These are phyloP conservation scores for Dryobates pubescens DNA, from an alignment of 2,797 vertebrate genomes.

Conservation along the genomic window DNA sequence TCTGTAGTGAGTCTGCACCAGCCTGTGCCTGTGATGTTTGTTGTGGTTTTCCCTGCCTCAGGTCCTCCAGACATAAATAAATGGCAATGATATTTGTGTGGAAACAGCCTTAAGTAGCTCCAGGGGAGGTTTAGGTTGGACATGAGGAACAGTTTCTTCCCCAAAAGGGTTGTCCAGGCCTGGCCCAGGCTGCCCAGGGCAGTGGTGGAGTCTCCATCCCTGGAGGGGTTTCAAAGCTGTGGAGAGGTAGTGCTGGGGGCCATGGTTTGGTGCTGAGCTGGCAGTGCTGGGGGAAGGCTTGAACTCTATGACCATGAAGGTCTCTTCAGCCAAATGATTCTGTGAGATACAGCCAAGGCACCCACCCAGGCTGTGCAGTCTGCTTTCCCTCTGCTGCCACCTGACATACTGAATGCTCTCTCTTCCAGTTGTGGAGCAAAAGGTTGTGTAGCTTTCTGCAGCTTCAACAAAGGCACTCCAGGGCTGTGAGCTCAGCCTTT, in stretches of 20 bases:
- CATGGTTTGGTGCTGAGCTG: neutral
- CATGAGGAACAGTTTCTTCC: neutral
- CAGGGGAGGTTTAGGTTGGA: neutral
- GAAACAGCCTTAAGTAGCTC: neutral
- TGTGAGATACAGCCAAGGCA: neutral
- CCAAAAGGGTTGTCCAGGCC: neutral
- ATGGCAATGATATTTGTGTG: neutral
- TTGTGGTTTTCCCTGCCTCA: neutral
- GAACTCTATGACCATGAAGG: neutral
- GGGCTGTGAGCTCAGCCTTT: neutral
- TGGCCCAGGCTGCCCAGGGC: neutral
- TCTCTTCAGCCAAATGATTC: neutral
- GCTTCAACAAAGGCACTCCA: neutral
- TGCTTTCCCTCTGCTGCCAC: neutral
- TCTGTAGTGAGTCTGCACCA: neutral
- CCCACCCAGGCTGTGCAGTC: no score
- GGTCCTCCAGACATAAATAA: neutral
- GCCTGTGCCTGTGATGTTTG: neutral
- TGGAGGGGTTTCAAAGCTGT: neutral
- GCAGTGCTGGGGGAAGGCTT: neutral
- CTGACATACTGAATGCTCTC: neutral
- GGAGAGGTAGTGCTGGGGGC: neutral
- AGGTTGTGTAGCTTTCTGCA: neutral
- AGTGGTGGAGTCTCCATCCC: neutral
- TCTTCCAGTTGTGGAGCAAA: neutral